Base-by-base conservation (phyloP, 2,113 vertebrate species). In the Cebidichthys violaceus region DNA sequence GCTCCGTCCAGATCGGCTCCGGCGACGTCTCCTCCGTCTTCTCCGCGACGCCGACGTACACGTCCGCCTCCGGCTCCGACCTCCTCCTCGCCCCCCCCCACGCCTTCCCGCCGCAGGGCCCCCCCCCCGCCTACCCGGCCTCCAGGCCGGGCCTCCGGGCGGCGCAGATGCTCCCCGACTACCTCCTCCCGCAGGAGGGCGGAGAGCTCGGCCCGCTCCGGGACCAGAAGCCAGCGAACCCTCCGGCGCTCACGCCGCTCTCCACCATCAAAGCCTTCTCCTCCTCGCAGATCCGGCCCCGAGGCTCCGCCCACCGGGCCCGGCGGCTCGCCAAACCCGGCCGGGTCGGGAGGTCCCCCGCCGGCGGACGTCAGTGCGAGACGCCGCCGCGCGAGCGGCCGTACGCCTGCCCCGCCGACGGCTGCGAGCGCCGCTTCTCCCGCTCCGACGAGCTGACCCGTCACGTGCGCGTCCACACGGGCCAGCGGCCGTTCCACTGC, bases 401-500 rank as follows among this genome's bases (percentile, higher is more conserved):
- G 1, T 98, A 98, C 0, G 96, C 95, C 73, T 99, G 98, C 72
- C 98, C 98, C 0, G 96, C 97, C 41, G 97, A 97, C 61, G 96
- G 97, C 86, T 99, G 98, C 15, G 97, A 97, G 79, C 95, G 98
- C 0, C 95, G 98, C 71, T 99, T 99, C 94, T 99, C 98, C 0
- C 96, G 98, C 39, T 99, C 97, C 0, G 98, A 99, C 0, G 98
- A 99, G 90, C 95, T 99, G 65, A 99, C 98, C 0, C 97, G 98
- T 9, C 98, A 99, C 73, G 96, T 99, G 75, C 97, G 98, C 22
- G 98, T 99, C 92, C 98, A 99, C 92, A 99, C 98, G 0, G 98
- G 98, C 84, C 98, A 99, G 94, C 98, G 99, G 86, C 98, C 98
- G 41, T 99, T 99, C 92, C 97, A 98, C 94, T 99, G 98, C 85